Conservation (phyloP, 2,888 invertebrate genomes). For the Apodemia duryi region DNA sequence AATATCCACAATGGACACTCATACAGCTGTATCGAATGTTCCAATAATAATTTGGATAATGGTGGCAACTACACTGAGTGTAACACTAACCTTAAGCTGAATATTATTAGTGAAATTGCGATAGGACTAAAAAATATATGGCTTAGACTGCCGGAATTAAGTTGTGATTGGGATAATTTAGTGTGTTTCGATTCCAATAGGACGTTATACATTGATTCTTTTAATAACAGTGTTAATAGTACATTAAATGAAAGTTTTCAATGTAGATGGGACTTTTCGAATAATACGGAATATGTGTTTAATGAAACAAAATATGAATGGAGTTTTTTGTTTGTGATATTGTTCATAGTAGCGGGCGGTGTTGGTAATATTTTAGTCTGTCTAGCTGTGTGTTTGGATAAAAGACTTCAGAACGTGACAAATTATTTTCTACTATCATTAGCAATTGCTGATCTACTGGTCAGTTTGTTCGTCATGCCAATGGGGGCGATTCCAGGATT, state of each 20-base stretch:
- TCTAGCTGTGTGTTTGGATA: conserved; percentile 93
- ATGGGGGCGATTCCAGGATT: conserved; percentile 96
- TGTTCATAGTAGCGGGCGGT: conserved; percentile 93
- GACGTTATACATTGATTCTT: conserved; percentile 49
- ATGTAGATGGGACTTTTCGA: conserved; percentile 58
- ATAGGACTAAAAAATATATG: conserved; percentile 63
- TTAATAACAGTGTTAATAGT: conserved; percentile 40
- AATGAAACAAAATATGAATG: conserved; percentile 81
- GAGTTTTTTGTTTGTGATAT: conserved; percentile 90
- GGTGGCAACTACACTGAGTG: conserved; percentile 62
- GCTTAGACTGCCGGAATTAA: conserved; percentile 54
- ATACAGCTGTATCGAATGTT: background rate
- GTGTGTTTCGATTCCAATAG: conserved; percentile 56
- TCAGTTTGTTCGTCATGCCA: conserved; percentile 97
- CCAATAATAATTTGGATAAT: background rate
- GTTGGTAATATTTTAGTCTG: conserved; percentile 96
- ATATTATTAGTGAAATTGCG: conserved; percentile 57
- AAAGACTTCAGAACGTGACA: conserved; percentile 94
- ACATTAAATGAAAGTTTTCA: conserved; percentile 49
- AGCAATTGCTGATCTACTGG: conserved; percentile 95
- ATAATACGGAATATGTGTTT: conserved; percentile 42
- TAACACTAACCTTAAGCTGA: conserved; percentile 63
- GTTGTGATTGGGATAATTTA: conserved; percentile 55
- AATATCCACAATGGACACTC: background rate
- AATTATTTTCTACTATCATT: conserved; percentile 96